Evolutionary conservation across 2,113 vertebrate genomes (phyloP).

Genomic region (Takifugu flavidus): DNA sequence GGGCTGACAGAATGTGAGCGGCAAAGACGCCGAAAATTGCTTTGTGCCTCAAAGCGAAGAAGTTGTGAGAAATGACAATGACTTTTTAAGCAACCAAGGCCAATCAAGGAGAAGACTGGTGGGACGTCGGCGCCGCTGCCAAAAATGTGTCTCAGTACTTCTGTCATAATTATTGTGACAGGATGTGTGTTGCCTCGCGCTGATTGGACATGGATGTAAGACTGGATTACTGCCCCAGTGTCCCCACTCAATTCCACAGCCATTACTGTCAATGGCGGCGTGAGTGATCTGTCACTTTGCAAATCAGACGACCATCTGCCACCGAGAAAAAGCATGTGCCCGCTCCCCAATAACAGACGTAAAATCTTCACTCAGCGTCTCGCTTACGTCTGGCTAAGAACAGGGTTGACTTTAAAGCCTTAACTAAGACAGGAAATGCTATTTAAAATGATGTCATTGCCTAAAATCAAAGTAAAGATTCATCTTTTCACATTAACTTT

Average conservation of each 20-base stretch:
- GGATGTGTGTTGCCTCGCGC: conserved; percentile 43
- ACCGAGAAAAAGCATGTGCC: conserved; percentile 26
- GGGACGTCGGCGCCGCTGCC: conserved; percentile 46
- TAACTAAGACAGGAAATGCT: too few relatives aligned
- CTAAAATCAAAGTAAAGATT: too few relatives aligned
- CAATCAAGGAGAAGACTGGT: conserved; percentile 60
- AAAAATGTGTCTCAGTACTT: conserved; percentile 57
- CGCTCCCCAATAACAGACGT: conserved; percentile 7
- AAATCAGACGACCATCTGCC: conserved; percentile 66
- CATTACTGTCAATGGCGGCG: conserved; percentile 63
- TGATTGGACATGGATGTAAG: conserved; percentile 66
- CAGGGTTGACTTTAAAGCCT: too few relatives aligned
- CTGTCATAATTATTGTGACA: conserved; percentile 71
- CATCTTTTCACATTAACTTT: too few relatives aligned
- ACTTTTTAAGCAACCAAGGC: conserved; percentile 66
- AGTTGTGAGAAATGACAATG: conserved; percentile 70
- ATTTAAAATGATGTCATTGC: too few relatives aligned
- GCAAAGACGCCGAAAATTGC: conserved; percentile 59
- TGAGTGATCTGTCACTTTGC: conserved; percentile 53
- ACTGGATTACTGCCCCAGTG: conserved; percentile 47
- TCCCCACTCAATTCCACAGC: conserved; percentile 66
- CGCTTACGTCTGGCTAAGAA: background rate
- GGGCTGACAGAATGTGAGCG: conserved; percentile 50
- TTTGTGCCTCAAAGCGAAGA: conserved; percentile 70
- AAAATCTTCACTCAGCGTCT: conserved; percentile 14